These are phyloP conservation scores for Lucifuga dentata DNA, from an alignment of 2,113 vertebrate genomes.

Conservation along the genomic window DNA sequence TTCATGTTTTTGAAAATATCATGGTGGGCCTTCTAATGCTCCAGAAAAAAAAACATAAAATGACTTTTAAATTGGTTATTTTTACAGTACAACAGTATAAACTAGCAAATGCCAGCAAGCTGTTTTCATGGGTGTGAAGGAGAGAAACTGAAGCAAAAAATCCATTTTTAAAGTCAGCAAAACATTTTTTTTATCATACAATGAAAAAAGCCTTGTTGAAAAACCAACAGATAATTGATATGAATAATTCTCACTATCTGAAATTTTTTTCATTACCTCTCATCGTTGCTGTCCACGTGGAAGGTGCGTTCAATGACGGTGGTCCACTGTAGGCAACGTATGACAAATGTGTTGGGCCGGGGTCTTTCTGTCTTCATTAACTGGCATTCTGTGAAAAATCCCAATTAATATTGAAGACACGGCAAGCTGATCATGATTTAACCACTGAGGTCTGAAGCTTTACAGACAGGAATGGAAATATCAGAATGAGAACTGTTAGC, in stretches of 20 bases:
- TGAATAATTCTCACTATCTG: background rate
- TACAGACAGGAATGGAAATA: no score
- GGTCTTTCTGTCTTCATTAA: constrained; percentile 89
- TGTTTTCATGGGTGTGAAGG: background rate
- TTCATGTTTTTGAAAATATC: no score
- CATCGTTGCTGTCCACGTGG: constrained; percentile 89
- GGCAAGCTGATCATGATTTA: background rate
- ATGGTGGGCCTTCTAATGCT: no score
- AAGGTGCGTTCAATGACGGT: constrained; percentile 93
- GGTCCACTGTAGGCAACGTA: constrained; percentile 93
- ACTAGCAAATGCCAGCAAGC: no score
- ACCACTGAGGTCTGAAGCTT: background rate
- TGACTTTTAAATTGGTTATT: no score
- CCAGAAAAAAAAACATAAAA: no score
- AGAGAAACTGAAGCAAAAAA: background rate
- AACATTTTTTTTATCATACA: no score
- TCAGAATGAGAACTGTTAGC: no score
- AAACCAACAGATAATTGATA: background rate
- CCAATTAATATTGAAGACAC: background rate
- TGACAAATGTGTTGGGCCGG: constrained; percentile 90
- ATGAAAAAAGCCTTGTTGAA: background rate
- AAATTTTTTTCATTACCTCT: constrained; percentile 77
- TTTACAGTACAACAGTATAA: no score
- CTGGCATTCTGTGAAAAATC: constrained; percentile 76
- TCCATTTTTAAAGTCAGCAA: background rate